Percentiles rank a stretch among this genome's conserved stretches.
phyloP scores from a whole-genome alignment of 2,113 vertebrate species.

The Salvelinus alpinus region DNA sequence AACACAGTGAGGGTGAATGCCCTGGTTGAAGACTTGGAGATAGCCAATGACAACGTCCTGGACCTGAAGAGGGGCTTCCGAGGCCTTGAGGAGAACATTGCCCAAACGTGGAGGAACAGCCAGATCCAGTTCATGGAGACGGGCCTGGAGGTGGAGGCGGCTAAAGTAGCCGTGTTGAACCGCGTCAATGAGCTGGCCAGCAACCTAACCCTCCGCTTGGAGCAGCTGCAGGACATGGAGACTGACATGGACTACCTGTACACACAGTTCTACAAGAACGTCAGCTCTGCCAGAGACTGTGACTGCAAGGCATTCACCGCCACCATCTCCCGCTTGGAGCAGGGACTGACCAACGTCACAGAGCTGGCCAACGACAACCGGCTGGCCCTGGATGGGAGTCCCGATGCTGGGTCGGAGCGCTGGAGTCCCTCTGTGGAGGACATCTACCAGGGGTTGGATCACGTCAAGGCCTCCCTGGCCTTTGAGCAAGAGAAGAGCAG shows the following conservation, averaged over 20 bases:
- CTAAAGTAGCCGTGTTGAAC: conserved; percentile 69
- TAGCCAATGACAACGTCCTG: conserved; percentile 40
- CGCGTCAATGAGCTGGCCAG: conserved; percentile 71
- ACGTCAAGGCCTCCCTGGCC: conserved; percentile 72
- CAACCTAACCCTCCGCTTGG: conserved; percentile 53
- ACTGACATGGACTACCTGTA: conserved; percentile 67
- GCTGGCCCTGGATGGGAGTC: conserved; percentile 33
- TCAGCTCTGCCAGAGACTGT: conserved; percentile 53
- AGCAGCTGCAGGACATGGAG: conserved; percentile 71
- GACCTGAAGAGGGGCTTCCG: conserved; percentile 65
- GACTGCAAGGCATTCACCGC: conserved; percentile 69
- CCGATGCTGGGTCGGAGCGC: conserved; percentile 19
- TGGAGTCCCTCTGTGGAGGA: conserved; percentile 72
- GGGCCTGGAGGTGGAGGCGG: conserved; percentile 82
- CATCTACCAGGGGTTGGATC: conserved; percentile 66
- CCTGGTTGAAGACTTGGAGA: conserved; percentile 56
- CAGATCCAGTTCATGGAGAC: conserved; percentile 84
- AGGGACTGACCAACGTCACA: conserved; percentile 68
- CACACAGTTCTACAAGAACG: conserved; percentile 30
- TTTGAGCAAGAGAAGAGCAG: conserved; percentile 66
- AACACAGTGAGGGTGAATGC: conserved; percentile 58
- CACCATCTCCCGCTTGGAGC: conserved; percentile 40
- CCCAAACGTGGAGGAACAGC: conserved; percentile 63
- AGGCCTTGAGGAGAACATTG: conserved; percentile 69
- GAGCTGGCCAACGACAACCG: conserved; percentile 64